Evolutionary conservation across 2,797 vertebrate genomes (phyloP), one percentile per base, ranked within the genome.

Genomic region (Taenioides sp.): DNA sequence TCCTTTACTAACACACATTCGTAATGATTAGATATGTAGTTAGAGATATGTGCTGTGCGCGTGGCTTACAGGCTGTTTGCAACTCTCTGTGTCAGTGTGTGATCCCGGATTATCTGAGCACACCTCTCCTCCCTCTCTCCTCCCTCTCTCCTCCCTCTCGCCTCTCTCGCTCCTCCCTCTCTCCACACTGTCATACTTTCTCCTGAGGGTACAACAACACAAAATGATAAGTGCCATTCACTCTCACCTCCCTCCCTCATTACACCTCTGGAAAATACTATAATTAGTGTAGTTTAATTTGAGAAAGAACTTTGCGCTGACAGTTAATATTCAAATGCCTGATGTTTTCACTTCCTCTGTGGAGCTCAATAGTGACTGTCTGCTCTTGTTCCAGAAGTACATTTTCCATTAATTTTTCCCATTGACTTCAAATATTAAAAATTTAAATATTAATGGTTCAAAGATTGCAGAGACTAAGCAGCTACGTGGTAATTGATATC

Each of bases 71-170:
- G 71, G 67, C 66, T 71, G 25, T 73, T 63, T 73, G 74, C 70
- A 68, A 75, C 65, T 4, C 65, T 77, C 65, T 60, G 59, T 55
- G n/a, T 80, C 80, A 75, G 64, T 27, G 73, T 54, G 70, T 89
- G 80, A 87, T 83, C 82, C 79, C 75, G 74, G 82, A 86, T 89
- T 83, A 88, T 87, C 74, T 77, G 60, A 52, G 59, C 67, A 67
- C 76, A 80, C 76, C 74, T 81, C 77, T 69, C 76, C 77, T 73
- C 78, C 47, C 73, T 66, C 75, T 52, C 76, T 73, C 71, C 25
- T 73, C 77, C 76, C 59, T 73, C 73, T 85, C 82, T 34, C 76
- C 77, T 73, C 79, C 50, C 71, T 66, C 77, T 49, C 77, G 72
- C 71, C 23, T 73, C 77, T 2, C 34, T 37, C 9, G 10, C 34